phyloP scores from a whole-genome alignment of 2,113 vertebrate species.

The Campylorhamphus procurvoides region DNA sequence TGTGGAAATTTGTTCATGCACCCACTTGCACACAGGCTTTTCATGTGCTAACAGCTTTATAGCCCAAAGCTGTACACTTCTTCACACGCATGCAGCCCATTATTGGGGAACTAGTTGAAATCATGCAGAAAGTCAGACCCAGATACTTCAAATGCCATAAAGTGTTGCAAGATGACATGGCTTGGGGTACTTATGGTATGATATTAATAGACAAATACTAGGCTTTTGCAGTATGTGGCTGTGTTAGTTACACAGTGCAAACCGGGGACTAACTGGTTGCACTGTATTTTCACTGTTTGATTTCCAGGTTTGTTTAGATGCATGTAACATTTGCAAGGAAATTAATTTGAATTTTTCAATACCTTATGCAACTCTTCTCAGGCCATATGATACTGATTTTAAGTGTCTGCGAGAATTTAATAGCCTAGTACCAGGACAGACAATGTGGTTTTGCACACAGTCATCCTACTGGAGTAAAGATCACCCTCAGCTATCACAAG shows the following conservation, averaged over 20 bases:
- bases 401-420: not conserved
- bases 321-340: not conserved
- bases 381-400: not conserved
- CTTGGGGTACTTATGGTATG: not conserved
- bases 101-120: not conserved
- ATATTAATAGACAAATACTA: not conserved
- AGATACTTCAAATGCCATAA: not conserved
- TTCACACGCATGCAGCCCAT: not conserved
- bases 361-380: not conserved
- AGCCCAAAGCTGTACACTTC: not conserved
- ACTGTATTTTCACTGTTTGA: not conserved
- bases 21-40: not conserved
- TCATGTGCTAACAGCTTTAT: not conserved
- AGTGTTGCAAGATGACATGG: not conserved
- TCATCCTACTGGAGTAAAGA: not conserved
- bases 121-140: not conserved
- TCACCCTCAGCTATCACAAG: not conserved
- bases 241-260: not conserved
- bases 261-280: not conserved
- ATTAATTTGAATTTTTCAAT: not conserved
- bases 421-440: not conserved
- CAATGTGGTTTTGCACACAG: not conserved
- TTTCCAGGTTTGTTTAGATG: not conserved
- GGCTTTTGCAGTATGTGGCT: not conserved
- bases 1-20: not conserved